Base-by-base conservation (phyloP, 2,113 vertebrate species). In the Syngnathoides biaculeatus region DNA sequence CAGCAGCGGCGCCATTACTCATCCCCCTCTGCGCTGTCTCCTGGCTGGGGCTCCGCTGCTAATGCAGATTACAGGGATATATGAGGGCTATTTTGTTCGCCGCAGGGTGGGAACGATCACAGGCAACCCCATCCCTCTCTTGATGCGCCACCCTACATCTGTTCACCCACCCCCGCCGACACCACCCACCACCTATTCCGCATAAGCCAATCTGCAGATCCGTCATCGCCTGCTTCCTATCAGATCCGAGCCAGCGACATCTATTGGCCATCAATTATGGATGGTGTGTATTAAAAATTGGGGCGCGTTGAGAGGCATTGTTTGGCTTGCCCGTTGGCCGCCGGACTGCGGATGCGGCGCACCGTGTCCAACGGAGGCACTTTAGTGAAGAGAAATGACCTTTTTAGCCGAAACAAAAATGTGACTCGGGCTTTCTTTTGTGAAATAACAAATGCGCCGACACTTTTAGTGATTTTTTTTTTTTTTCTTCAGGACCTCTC, bases 71-170 rank as follows among this genome's bases (percentile, higher is more conserved):
- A 88, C 87, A 84, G 86, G 84, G 86, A 90, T 90, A 81, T 90
- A 90, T 89, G 89, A 88, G 85, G 86, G 89, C 87, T 88, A 89
- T 90, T 90, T 89, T 90, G 87, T 88, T 90, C 89, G 74, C 87
- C 76, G 85, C 82, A 66, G 87, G 89, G 86, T 80, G 86, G 87
- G 85, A 87, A 90, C 78, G 73, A 86, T 88, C 85, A 72, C 78
- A 74, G 82, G 84, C 87, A 79, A 79, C 79, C 84, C 83, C 79
- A 87, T 86, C 86, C 79, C 75, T 87, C 85, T 88, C 84, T 35
- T 81, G 71, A 84, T 81, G 86, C 78, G 59, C 62, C 48, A 68
- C 80, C 80, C 77, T 86, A 85, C 89, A 90, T 88, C 89, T 90
- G 86, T 89, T 87, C 84, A 69, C 77, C 62, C 14, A 15, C 45